phyloP scores from a whole-genome alignment of 2,888 invertebrate genomes.

The Aphrophora alni region DNA sequence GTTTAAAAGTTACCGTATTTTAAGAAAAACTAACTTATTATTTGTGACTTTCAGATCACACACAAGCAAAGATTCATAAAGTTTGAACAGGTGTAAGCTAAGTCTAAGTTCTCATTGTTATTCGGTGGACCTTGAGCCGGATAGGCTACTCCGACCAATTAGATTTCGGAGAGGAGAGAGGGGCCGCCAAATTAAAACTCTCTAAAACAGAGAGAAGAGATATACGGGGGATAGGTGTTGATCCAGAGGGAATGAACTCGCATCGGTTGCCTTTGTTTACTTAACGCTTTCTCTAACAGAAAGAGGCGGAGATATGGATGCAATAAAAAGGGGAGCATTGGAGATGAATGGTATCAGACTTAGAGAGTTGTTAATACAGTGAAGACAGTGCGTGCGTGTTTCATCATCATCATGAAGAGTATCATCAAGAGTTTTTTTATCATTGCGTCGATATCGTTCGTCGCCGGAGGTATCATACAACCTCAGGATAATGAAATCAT shows the following conservation, averaged over 20 bases:
- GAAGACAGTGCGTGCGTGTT: constrained; percentile 20
- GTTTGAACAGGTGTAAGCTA: not conserved
- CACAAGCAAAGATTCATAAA: too few species aligned
- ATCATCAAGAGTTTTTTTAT: constrained; percentile 31
- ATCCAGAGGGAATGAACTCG: constrained; percentile 24
- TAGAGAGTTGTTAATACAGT: constrained; percentile 29
- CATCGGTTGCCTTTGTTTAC: constrained; percentile 36
- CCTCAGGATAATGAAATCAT: constrained; percentile 37
- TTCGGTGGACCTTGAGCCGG: not conserved
- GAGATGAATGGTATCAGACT: constrained; percentile 34
- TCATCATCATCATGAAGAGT: not conserved
- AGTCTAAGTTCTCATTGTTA: not conserved
- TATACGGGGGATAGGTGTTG: constrained; percentile 17
- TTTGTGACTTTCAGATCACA: not conserved
- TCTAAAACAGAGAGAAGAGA: not conserved
- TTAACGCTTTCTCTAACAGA: constrained; percentile 34
- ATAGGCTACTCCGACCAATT: not conserved
- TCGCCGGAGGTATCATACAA: constrained; percentile 29
- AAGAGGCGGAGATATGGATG: constrained; percentile 33
- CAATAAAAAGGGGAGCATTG: constrained; percentile 33
- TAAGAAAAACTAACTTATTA: not conserved
- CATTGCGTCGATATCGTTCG: constrained; percentile 50
- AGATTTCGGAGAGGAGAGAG: constrained; percentile 4
- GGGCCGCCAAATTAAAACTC: constrained; percentile 27
- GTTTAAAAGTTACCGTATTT: too few species aligned